These are phyloP conservation scores for Prietella phreatophila DNA, from an alignment of 2,113 vertebrate genomes.

Conservation along the genomic window DNA sequence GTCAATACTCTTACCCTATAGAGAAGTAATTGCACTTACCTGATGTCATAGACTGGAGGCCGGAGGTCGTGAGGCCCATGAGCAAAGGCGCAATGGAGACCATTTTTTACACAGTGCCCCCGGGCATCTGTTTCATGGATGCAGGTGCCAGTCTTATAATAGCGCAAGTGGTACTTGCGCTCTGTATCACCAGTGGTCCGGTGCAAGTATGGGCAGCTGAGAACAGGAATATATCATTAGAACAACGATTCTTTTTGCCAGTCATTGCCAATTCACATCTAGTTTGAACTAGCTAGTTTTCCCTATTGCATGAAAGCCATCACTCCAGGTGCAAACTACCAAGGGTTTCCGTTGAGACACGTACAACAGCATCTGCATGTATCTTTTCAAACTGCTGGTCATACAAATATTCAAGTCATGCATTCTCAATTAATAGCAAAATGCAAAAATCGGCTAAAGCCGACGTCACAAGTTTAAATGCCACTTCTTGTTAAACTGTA, in stretches of 20 bases:
- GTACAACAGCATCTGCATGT: neutral
- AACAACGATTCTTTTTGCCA: neutral
- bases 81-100: conserved; percentile 90
- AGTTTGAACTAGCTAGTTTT: neutral
- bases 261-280: neutral
- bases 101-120: conserved; percentile 90
- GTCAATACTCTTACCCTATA: neutral
- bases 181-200: conserved; percentile 92
- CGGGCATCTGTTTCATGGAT: conserved; percentile 90
- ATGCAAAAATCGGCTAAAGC: neutral
- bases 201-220: conserved; percentile 89
- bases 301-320: neutral
- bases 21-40: conserved; percentile 65
- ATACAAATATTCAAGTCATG: neutral
- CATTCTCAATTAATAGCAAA: neutral
- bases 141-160: conserved; percentile 93
- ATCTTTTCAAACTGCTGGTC: neutral
- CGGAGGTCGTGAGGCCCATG: conserved; percentile 89
- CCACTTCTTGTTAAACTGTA: neutral
- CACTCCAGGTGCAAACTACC: neutral
- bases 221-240: neutral
- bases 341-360: neutral
- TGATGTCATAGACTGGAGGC: conserved; percentile 88
- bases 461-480: neutral
- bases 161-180: conserved; percentile 92